phyloP scores from a whole-genome alignment of 2,113 vertebrate genomes.

The Colius striatus region DNA sequence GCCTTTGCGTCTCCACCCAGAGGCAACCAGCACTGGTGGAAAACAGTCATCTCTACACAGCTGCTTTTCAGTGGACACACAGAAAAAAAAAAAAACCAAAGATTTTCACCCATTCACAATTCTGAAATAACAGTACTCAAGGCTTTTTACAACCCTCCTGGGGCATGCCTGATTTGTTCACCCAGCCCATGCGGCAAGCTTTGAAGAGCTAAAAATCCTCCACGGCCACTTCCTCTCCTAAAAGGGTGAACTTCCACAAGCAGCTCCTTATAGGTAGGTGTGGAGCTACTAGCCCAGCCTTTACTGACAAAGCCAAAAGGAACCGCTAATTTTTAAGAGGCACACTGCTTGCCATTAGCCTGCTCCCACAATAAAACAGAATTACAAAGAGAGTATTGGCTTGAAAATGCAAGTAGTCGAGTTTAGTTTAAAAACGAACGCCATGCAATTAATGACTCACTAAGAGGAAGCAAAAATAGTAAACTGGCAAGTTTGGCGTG shows the following conservation, averaged over 20 bases:
- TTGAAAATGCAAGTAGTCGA: conserved; percentile 68
- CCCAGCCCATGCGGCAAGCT: not conserved
- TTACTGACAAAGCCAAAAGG: conserved; percentile 25
- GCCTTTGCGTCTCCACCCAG: not conserved
- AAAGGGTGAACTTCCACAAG: conserved; percentile 4
- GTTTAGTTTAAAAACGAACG: conserved; percentile 72
- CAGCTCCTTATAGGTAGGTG: not conserved
- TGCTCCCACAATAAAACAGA: conserved; percentile 33
- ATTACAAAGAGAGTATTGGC: conserved; percentile 22
- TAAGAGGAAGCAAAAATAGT: conserved; percentile 74
- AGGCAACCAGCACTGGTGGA: not conserved
- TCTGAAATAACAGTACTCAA: not conserved
- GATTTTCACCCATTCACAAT: not conserved
- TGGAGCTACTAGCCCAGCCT: not conserved
- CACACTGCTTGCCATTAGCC: conserved; percentile 51
- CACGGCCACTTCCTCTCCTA: not conserved
- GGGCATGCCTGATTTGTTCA: not conserved
- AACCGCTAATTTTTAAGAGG: conserved; percentile 44
- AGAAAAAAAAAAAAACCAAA: not conserved
- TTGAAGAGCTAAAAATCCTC: conserved; percentile 4
- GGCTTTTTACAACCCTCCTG: not conserved
- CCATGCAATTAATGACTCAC: conserved; percentile 80
- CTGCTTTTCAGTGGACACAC: not conserved
- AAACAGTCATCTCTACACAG: not conserved
- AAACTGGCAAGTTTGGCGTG: conserved; percentile 73